Evolutionary conservation across 2,888 invertebrate species (phyloP), one percentile per base, ranked within the genome.

Genomic region (Iphiclides podalirius): DNA sequence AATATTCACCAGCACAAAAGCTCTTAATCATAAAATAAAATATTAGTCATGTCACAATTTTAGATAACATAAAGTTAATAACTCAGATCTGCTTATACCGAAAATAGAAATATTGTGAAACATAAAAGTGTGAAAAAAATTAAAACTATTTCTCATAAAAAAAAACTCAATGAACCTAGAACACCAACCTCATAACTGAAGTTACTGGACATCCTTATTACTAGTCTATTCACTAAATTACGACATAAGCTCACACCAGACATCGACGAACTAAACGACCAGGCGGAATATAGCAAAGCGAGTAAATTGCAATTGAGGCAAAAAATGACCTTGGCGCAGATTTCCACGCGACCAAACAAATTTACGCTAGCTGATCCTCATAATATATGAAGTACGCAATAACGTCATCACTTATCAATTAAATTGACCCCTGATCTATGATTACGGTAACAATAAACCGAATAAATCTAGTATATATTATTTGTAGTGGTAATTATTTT

Each of bases 371-470:
- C 1, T 15, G 31, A 31, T 48, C 23, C 12, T 31, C 42, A 48
- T 23, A 47, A 12, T 40, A 40, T 34, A 44, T 33, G 23, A 43
- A 34, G 26, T 37, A 42, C 38, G 15, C 20, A 51, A 16, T 14
- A 46, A 47, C 53, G 46, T 53, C 50, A 46, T 34, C 39, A 61
- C 54, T 70, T 81, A 81, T 78, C 77, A 63, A 48, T 57, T 52
- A 59, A 60, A 59, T 52, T 72, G 78, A 79, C 80, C 79, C 77
- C 57, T 81, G 82, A 85, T 79, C 84, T 61, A 54, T 54, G 52
- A 58, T 63, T 61, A 55, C 47, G 54, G 53, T 61, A 66, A 66
- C 67, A 67, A 66, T 59, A 58, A 58, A 64, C 55, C 41, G 49
- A 69, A 65, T 67, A 58, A 56, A 65, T 58, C 40, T 43, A 54